These are phyloP conservation scores for Lordiphosa andalusiaca DNA, from an alignment of 2,888 invertebrate genomes.

Conservation along the genomic window DNA sequence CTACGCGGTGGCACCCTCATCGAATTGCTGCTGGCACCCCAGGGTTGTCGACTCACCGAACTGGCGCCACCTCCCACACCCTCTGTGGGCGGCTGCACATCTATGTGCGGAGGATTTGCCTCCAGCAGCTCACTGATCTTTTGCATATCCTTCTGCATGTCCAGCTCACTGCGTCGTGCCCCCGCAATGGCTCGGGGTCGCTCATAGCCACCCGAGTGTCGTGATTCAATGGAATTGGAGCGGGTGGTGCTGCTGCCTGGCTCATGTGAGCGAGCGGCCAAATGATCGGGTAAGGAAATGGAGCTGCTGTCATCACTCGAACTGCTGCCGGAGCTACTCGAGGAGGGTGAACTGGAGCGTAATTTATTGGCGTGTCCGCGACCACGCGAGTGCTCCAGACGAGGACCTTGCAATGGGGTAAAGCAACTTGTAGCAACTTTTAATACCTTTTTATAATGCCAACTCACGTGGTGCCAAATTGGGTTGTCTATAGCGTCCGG, in stretches of 20 bases:
- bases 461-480: slow-evolving; percentile 78
- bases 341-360: slow-evolving; percentile 69
- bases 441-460: background rate
- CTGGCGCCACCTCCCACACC: slow-evolving; percentile 25
- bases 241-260: slow-evolving; percentile 74
- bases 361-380: slow-evolving; percentile 45
- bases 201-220: slow-evolving; percentile 75
- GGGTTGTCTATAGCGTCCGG: slow-evolving; percentile 80
- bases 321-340: slow-evolving; percentile 60
- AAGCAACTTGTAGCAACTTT: background rate
- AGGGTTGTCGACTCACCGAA: slow-evolving; percentile 26
- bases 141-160: slow-evolving; percentile 76
- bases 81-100: slow-evolving; percentile 77
- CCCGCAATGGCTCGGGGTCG: slow-evolving; percentile 72
- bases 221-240: slow-evolving; percentile 78
- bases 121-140: slow-evolving; percentile 70
- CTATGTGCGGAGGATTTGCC: slow-evolving; percentile 68
- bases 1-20: slow-evolving; percentile 70
- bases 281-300: slow-evolving; percentile 50
- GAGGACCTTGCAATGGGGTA: slow-evolving; percentile 41
- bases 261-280: slow-evolving; percentile 64
- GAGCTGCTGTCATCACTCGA: slow-evolving; percentile 72
- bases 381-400: slow-evolving; percentile 54
- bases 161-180: slow-evolving; percentile 77
- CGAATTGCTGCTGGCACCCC: slow-evolving; percentile 48